Base-by-base conservation (phyloP, 2,888 invertebrate genomes). In the Dysmachus trigonus region DNA sequence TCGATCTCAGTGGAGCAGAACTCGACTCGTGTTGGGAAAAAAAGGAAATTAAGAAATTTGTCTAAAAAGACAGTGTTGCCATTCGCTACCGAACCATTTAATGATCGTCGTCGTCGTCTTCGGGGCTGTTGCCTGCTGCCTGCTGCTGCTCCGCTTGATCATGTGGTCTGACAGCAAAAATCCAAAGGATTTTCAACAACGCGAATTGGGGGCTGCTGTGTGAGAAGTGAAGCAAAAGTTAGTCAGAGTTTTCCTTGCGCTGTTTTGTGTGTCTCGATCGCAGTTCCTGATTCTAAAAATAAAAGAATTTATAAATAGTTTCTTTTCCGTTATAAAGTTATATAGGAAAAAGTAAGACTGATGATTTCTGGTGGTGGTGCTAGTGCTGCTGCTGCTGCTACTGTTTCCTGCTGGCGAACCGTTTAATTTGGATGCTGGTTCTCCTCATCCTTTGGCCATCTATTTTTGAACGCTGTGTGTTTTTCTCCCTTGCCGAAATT, bases 221-320 rank as follows among this genome's bases (percentile, higher is more conserved):
- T n/a, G n/a, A n/a, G n/a, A 62, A 62, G 62, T 62, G 62, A 62
- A 62, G 62, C 38, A 10, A 41, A 62, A 47, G 47, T n/a, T n/a
- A n/a, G n/a, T 4, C 62, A 62, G n/a, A n/a, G 62, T 22, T 62
- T 10, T 62, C 62, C 62, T 62, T 62, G 62, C 62, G 62, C 62
- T n/a, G 62, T 62, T 51, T 51, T 51, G 38, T 15, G 38, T 27
- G 27, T 1, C 27, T 62, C 62, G 62, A 62, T 81, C 53, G 47
- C 51, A 81, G 83, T 83, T 83, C 83, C 83, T 83, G 72, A 72
- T 72, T 83, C 83, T 83, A 83, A 83, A 83, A 83, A 83, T 83
- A 83, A 83, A 72, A 83, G 47, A 83, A 72, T 83, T 81, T 83
- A 83, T 38, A 83, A 83, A 83, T 83, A 83, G 83, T 83, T 71